Conservation (phyloP, 2,888 invertebrate genomes). For the Aspidapion aeneum region DNA sequence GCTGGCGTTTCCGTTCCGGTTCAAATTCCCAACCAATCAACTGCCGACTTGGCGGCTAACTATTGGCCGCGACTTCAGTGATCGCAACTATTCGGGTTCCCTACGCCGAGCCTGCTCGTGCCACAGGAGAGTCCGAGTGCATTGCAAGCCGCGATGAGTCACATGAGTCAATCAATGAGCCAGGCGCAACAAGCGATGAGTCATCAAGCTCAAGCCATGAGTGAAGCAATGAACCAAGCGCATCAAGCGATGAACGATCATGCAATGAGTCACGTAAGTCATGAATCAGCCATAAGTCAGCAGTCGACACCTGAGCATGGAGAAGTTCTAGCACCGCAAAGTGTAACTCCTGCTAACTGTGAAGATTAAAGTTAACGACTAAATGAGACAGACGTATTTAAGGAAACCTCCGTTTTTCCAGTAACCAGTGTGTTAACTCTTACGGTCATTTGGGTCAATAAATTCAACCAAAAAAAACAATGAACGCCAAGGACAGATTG, state of each 20-base stretch:
- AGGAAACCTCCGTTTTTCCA: too few relatives aligned
- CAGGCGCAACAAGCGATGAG: neutral
- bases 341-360: neutral
- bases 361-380: neutral
- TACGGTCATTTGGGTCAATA: too few relatives aligned
- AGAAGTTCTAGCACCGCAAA: neutral
- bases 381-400: too few relatives aligned
- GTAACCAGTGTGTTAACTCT: too few relatives aligned
- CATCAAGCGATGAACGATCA: neutral
- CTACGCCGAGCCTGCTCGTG: slow-evolving; percentile 69
- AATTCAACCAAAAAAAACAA: too few relatives aligned
- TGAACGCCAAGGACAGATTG: too few relatives aligned
- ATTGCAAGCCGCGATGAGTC: slow-evolving; percentile 37
- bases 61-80: slow-evolving; percentile 93
- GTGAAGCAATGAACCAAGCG: neutral
- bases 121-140: slow-evolving; percentile 59
- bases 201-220: neutral
- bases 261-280: neutral
- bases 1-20: slow-evolving; percentile 90
- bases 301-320: neutral
- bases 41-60: slow-evolving; percentile 62
- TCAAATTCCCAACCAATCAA: slow-evolving; percentile 78
- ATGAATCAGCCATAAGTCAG: neutral
- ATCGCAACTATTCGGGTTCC: slow-evolving; percentile 88
- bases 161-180: neutral